Base-by-base conservation (phyloP, 2,888 invertebrate species). In the Nomada goodeniana region DNA sequence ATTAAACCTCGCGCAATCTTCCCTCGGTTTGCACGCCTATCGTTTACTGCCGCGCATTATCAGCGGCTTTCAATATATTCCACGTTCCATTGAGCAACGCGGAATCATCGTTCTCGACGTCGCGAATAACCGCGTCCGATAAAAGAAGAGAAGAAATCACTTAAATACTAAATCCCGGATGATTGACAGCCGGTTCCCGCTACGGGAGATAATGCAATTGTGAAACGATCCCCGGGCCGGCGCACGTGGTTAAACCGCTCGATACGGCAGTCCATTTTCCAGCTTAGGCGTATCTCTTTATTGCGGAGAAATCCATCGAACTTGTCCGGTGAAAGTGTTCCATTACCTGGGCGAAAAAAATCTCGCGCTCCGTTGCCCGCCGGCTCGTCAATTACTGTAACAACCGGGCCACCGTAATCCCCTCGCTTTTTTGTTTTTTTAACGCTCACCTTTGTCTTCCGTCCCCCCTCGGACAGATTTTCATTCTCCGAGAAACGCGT, bases 301-400 rank as follows among this genome's bases (percentile, higher is more conserved):
- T 53, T 53, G 29, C 68, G 9, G 71, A 70, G 73, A 80, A 82
- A 67, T 79, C 68, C 74, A 18, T 74, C 36, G 80, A 79, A 72
- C 50, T 26, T 55, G 15, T 36, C 47, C 60, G 70, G 81, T 83
- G 86, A 86, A 86, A 86, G 82, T 72, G 74, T 77, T 76, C 57
- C 65, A 59, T 74, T 72, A 65, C 71, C 63, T 68, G 69, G n/a
- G 67, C 59, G 20, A 65, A 80, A 85, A 67, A 50, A 65, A 80
- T 72, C 78, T 64, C 80, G 64, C 61, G 83, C 72, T 76, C 64
- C 65, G 61, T 71, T 72, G 75, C 68, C 29, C 65, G 23, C 42
- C 47, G 42, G 50, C 53, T 73, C 71, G 60, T 85, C 83, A 67
- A 79, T 85, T 76, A 81, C 29, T 76, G 15, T 52, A 80, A 78